Conservation (phyloP, 2,113 vertebrate species). For the Mystacornis crossleyi region DNA sequence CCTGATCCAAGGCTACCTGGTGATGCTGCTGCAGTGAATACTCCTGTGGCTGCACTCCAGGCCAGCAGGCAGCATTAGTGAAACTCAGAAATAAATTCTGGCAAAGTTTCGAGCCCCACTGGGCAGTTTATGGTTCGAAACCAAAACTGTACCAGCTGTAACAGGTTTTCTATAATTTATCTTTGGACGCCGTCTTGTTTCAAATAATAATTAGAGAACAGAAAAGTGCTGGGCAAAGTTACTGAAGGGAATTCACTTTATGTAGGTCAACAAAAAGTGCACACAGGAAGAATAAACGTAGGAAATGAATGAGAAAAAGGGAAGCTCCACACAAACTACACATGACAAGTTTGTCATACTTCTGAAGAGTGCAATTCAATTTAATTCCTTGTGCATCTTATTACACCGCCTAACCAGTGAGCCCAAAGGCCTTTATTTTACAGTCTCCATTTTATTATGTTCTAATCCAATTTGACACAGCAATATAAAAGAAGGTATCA, state of each 20-base stretch:
- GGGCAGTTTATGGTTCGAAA: background rate
- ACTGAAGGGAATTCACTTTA: background rate
- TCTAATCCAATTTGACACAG: slow-evolving; percentile 12
- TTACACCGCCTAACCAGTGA: background rate
- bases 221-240: background rate
- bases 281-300: background rate
- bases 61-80: background rate
- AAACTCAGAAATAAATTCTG: background rate
- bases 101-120: background rate
- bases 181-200: background rate
- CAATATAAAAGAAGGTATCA: background rate
- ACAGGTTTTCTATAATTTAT: background rate
- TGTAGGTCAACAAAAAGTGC: background rate
- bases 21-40: background rate
- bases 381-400: background rate
- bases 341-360: background rate
- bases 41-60: background rate
- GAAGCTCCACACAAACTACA: background rate
- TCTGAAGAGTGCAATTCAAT: background rate
- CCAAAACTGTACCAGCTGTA: background rate
- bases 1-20: background rate
- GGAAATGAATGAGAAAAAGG: background rate
- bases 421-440: slow-evolving; percentile 3
- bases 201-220: background rate
- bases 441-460: background rate